These are phyloP conservation scores for Cotesia glomerata DNA, from an alignment of 1,140 invertebrate genomes.

Conservation along the genomic window DNA sequence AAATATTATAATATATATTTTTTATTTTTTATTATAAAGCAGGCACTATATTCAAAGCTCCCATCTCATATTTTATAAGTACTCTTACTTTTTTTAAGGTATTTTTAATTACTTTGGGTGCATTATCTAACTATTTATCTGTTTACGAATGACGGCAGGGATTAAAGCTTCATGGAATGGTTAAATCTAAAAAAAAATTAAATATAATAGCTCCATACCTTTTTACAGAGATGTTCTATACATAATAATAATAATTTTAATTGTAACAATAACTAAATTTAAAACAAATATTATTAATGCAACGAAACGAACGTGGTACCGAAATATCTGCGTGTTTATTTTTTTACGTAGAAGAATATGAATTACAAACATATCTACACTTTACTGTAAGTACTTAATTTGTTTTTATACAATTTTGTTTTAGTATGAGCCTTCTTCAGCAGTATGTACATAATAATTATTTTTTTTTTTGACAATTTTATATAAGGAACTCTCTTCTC, in stretches of 20 bases:
- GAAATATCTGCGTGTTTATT: too few species aligned
- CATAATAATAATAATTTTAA: too few species aligned
- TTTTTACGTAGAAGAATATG: neutral
- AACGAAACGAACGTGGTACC: too few species aligned
- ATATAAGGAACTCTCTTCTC: too few species aligned
- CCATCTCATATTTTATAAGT: slow-evolving; percentile 33
- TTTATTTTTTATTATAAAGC: slow-evolving; percentile 44
- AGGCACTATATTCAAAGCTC: slow-evolving; percentile 62
- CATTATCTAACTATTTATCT: neutral
- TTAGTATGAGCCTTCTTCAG: slow-evolving; percentile 14
- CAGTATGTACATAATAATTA: too few species aligned
- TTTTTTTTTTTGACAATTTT: neutral
- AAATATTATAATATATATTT: neutral
- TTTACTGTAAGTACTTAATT: neutral
- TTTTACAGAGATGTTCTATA: too few species aligned
- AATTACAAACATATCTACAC: neutral
- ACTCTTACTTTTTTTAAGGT: slow-evolving; percentile 10
- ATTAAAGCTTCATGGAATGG: too few species aligned
- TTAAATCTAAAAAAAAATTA: too few species aligned
- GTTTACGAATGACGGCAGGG: neutral
- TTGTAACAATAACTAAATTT: too few species aligned
- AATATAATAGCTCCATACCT: too few species aligned
- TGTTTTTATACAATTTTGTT: slow-evolving; percentile 2
- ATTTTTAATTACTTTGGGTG: neutral
- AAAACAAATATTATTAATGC: too few species aligned